Conservation (phyloP, 2,888 invertebrate genomes). For the Scaeva pyrastri region DNA sequence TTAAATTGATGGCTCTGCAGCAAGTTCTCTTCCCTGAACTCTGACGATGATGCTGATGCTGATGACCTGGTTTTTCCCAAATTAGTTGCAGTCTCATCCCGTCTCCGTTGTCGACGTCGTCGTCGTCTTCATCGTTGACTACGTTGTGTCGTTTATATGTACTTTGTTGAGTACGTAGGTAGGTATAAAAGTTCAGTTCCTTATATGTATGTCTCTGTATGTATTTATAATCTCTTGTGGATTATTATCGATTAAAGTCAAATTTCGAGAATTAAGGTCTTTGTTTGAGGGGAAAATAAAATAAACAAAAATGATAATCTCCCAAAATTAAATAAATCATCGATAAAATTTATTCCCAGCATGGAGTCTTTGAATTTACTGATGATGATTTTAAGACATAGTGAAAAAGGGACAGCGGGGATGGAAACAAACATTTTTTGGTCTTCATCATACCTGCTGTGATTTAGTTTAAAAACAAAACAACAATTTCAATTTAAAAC, state of each 20-base stretch:
- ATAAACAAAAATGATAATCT: conserved; percentile 59
- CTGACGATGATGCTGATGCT: neutral
- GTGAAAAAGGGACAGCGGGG: no score
- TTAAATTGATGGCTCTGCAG: conserved; percentile 58
- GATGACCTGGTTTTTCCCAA: conserved; percentile 48
- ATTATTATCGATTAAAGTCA: conserved; percentile 39
- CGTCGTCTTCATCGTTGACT: neutral
- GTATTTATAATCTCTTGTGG: conserved; percentile 12
- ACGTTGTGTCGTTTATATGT: neutral
- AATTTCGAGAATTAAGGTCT: conserved; percentile 13
- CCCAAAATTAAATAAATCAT: conserved; percentile 72
- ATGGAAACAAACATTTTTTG: no score
- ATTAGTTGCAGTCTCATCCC: conserved; percentile 35
- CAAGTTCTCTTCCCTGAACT: neutral
- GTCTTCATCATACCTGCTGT: conserved; percentile 59
- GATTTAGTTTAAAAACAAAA: conserved; percentile 17
- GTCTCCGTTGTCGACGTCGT: neutral
- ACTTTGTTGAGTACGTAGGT: neutral
- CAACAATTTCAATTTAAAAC: neutral
- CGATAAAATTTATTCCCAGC: conserved; percentile 59
- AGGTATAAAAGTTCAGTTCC: neutral
- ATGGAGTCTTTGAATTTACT: conserved; percentile 53
- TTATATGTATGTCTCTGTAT: no score
- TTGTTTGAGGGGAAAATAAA: conserved; percentile 11
- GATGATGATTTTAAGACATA: no score